These are phyloP conservation scores for Anthrax anthrax DNA, from an alignment of 2,888 invertebrate genomes.

Conservation along the genomic window DNA sequence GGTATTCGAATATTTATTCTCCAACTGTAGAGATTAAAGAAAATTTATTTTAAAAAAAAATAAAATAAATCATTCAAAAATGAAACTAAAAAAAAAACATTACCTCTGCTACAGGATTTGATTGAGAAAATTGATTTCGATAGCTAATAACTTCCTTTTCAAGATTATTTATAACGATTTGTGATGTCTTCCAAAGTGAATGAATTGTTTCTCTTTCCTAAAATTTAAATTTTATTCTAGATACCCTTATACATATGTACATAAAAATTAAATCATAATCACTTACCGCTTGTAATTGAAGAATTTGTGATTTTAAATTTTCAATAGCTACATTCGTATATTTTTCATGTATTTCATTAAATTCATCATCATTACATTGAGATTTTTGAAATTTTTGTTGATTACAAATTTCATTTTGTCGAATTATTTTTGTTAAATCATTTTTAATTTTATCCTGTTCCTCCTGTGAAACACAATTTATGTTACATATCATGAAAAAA, in stretches of 20 bases:
- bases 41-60: neutral
- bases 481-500: too few species aligned
- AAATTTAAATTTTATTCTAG: too few species aligned
- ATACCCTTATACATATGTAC: too few species aligned
- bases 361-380: neutral
- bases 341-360: conserved; percentile 15
- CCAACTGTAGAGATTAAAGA: conserved; percentile 27
- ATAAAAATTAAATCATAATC: neutral
- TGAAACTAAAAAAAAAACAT: neutral
- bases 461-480: conserved; percentile 15
- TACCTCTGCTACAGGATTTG: conserved; percentile 18
- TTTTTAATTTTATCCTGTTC: conserved; percentile 23
- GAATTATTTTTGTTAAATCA: conserved; percentile 25
- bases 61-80: neutral
- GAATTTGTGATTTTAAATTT: conserved; percentile 31
- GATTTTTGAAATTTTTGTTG: neutral
- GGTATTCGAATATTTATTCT: conserved; percentile 38
- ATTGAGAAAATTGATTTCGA: conserved; percentile 18
- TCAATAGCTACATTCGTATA: conserved; percentile 23
- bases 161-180: conserved; percentile 48
- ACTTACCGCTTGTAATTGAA: conserved; percentile 24
- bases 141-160: conserved; percentile 51
- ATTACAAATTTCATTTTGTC: conserved; percentile 27
- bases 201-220: conserved; percentile 52
- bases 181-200: conserved; percentile 50